These are phyloP conservation scores for Gallinago media DNA, from an alignment of 2,113 vertebrate species.

Conservation along the genomic window DNA sequence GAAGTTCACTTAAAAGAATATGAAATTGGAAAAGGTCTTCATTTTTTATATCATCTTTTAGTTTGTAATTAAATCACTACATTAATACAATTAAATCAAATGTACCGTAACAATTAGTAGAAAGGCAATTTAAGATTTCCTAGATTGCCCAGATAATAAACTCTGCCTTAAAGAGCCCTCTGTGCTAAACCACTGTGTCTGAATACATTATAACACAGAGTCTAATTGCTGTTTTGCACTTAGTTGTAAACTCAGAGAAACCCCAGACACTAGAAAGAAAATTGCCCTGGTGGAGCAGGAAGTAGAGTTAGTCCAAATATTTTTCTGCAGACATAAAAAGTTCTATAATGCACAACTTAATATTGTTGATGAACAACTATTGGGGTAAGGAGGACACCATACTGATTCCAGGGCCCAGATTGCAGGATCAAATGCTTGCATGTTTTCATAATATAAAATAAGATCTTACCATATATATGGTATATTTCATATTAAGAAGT, in stretches of 20 bases:
- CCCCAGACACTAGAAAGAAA: background rate
- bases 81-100: background rate
- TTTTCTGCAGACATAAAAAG: background rate
- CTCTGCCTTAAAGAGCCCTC: background rate
- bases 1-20: background rate
- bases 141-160: background rate
- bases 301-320: background rate
- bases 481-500: background rate
- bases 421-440: background rate
- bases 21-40: background rate
- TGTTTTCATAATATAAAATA: background rate
- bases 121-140: background rate
- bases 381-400: background rate
- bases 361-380: background rate
- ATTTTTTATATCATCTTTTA: background rate
- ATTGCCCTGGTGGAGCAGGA: background rate
- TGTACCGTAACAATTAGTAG: background rate
- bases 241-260: background rate
- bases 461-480: background rate
- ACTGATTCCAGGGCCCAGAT: background rate
- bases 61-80: background rate
- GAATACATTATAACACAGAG: background rate
- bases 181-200: background rate
- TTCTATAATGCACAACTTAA: background rate
- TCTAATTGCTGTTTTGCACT: background rate